Percentiles rank a stretch among this genome's conserved stretches.
phyloP scores from a whole-genome alignment of 2,113 vertebrate species.

The Nesogale talazaci region DNA sequence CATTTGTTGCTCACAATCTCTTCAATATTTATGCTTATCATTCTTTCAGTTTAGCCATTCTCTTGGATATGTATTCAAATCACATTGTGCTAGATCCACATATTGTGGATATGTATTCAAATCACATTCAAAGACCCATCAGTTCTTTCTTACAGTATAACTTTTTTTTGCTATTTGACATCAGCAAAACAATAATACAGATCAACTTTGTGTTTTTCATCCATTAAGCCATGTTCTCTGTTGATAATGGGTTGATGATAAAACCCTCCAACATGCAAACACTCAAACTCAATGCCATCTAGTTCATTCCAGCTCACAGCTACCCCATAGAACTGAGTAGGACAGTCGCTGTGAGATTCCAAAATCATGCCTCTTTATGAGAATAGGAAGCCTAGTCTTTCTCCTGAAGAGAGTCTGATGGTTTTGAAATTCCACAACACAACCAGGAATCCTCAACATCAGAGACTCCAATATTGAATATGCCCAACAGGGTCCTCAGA shows the following conservation, averaged over 20 bases:
- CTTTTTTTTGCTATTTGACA: slow-evolving; percentile 36
- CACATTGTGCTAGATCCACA: background rate
- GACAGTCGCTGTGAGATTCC: too few species aligned
- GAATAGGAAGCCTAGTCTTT: too few species aligned
- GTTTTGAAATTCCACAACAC: too few species aligned
- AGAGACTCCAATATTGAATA: background rate
- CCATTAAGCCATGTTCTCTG: background rate
- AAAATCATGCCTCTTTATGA: too few species aligned
- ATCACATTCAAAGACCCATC: slow-evolving; percentile 23
- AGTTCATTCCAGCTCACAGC: too few species aligned
- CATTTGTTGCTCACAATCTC: background rate
- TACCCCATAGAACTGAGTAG: too few species aligned
- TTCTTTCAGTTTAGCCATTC: slow-evolving; percentile 41
- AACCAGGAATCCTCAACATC: background rate
- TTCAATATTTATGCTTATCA: background rate
- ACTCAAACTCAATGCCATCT: background rate
- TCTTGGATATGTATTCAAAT: background rate
- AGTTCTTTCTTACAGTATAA: background rate
- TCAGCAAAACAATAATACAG: slow-evolving; percentile 22
- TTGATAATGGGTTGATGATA: background rate
- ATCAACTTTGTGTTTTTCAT: slow-evolving; percentile 28
- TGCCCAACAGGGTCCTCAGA: background rate
- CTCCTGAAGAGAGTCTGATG: too few species aligned
- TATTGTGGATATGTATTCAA: background rate
- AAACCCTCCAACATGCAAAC: background rate